A percentile compares a stretch with the other conserved stretches of the same genome.
These are phyloP conservation scores for Loxodonta africana DNA, from an alignment of 2,113 vertebrate species.

Conservation along the genomic window DNA sequence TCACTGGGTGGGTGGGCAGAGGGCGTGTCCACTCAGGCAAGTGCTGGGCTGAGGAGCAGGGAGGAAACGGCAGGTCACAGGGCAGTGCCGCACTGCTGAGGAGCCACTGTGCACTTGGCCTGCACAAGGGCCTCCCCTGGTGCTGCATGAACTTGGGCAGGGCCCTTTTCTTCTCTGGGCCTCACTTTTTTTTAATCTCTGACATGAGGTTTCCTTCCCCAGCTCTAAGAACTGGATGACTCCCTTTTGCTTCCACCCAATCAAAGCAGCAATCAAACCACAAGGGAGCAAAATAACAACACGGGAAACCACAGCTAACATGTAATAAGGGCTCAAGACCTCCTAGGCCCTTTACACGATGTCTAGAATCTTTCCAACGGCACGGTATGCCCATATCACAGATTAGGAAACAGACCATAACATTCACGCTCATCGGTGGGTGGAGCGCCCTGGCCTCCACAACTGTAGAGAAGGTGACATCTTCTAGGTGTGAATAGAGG, in stretches of 20 bases:
- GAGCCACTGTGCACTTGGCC: rapidly evolving
- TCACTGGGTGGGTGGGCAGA: neutral
- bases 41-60: rapidly evolving
- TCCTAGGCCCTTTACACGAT: neutral
- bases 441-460: rapidly evolving
- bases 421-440: rapidly evolving
- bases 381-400: neutral
- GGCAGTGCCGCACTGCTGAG: neutral
- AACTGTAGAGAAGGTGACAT: too few relatives aligned
- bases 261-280: neutral
- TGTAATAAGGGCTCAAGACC: neutral
- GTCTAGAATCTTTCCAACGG: neutral
- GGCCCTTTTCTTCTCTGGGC: neutral
- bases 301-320: constrained; percentile 50
- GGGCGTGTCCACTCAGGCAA: rapidly evolving
- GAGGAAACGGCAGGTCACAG: neutral
- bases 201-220: constrained; percentile 47
- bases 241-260: neutral
- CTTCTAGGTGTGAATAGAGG: neutral
- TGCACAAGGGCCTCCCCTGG: neutral
- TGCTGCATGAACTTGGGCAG: neutral
- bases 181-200: constrained; percentile 45
- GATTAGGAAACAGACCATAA: neutral
- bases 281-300: constrained; percentile 21
- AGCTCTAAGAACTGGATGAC: neutral